phyloP scores from a whole-genome alignment of 2,888 invertebrate species.

The Habroteleia sp. region DNA sequence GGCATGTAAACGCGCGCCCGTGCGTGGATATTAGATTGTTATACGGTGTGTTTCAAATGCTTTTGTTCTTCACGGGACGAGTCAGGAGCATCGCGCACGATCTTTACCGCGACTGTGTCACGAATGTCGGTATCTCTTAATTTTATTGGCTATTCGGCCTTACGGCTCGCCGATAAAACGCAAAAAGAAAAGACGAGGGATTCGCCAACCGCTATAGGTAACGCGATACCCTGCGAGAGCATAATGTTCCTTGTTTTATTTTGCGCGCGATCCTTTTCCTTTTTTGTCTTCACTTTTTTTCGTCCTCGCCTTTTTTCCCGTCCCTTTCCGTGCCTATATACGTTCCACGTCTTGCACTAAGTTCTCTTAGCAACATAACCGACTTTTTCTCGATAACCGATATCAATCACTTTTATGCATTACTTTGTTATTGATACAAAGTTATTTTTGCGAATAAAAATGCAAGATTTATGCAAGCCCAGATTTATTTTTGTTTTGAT shows the following conservation, averaged over 20 bases:
- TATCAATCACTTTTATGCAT: constrained; percentile 36
- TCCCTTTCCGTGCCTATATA: constrained; percentile 48
- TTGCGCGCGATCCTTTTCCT: constrained; percentile 51
- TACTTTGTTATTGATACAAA: neutral
- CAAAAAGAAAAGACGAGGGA: constrained; percentile 59
- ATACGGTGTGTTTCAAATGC: constrained; percentile 44
- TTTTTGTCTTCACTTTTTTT: constrained; percentile 44
- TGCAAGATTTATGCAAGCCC: too few relatives aligned
- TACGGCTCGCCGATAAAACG: constrained; percentile 65
- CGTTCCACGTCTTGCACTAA: constrained; percentile 49
- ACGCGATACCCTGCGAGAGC: constrained; percentile 64
- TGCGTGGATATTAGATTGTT: constrained; percentile 55
- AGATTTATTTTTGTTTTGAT: too few relatives aligned
- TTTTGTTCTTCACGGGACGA: constrained; percentile 65
- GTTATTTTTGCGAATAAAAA: too few relatives aligned
- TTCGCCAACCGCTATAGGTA: constrained; percentile 63
- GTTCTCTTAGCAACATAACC: constrained; percentile 51
- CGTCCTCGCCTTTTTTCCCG: constrained; percentile 1
- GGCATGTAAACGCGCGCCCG: constrained; percentile 16
- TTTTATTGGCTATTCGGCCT: constrained; percentile 67
- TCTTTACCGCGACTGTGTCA: constrained; percentile 65
- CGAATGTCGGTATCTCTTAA: constrained; percentile 67
- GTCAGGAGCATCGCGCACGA: constrained; percentile 64
- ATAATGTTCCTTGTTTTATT: constrained; percentile 64
- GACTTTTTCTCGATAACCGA: constrained; percentile 33